Evolutionary conservation across 2,113 vertebrate species (phyloP), one percentile per base, ranked within the genome.

Genomic region (Odocoileus virginianus): DNA sequence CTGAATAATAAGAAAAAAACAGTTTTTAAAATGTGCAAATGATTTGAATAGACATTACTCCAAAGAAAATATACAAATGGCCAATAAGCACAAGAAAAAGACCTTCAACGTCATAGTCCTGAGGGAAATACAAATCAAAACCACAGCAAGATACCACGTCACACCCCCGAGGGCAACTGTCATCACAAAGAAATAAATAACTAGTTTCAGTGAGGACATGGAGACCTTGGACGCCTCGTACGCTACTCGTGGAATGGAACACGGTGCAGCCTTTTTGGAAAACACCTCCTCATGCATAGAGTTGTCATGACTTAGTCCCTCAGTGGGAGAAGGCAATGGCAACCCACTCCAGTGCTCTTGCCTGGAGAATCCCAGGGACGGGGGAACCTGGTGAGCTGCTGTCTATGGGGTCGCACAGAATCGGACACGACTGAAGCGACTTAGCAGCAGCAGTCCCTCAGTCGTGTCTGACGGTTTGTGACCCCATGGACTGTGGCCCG

Each of bases 91-190:
- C 16, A 16, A 4, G 28, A 27, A 13, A 45, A 78, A 86, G n/a
- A 16, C 8, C 6, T 43, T 43, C 10, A 36, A 0, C 6, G 4
- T n/a, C 45, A 7, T 6, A 47, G 12, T 30, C 15, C 3, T 11
- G 21, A 28, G 47, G 27, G 23, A 74, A 55, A 55, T 8, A 8
- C 76, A 60, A 50, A 60, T 52, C 6, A 6, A 84, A 74, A 43
- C 1, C 33, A 8, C 45, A 40, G 2, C 0, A 3, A 30, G 84
- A 3, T 1, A 11, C 2, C 23, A 17, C 27, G 7, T 17, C 50
- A 33, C 15, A 15, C 2, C 19, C 36, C 1, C 21, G 1, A 1
- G n/a, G 52, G 14, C 21, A 6, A 10, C 14, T 19, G 0, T 25
- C 5, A 33, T 28, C 6, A 16, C 12, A 58, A 36, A 21, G 82